phyloP scores from a whole-genome alignment of 2,797 vertebrate species.

The Australoheros facetus region DNA sequence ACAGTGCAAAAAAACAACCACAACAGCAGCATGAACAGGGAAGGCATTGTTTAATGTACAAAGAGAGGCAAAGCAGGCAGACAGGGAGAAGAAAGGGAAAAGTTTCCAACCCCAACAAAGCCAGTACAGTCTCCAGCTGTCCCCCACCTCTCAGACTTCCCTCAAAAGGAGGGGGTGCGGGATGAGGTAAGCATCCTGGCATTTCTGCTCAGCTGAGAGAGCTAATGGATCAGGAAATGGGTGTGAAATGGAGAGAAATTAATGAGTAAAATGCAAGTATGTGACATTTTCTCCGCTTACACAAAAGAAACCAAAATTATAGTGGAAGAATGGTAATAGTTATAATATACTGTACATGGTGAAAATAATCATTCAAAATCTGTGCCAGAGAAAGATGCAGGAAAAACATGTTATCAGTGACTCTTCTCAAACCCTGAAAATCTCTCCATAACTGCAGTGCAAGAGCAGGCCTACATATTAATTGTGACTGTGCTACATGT shows the following conservation, averaged over 20 bases:
- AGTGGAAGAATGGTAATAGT: background rate
- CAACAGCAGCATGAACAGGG: constrained; percentile 46
- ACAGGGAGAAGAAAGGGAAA: constrained; percentile 57
- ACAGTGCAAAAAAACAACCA: constrained; percentile 4
- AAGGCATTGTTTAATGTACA: constrained; percentile 59
- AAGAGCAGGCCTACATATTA: background rate
- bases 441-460: background rate
- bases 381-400: background rate
- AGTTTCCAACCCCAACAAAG: constrained; percentile 71
- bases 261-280: constrained; percentile 22
- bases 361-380: background rate
- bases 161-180: constrained; percentile 60
- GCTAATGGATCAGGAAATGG: constrained; percentile 43
- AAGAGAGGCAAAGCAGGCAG: constrained; percentile 50
- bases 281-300: background rate
- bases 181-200: constrained; percentile 74
- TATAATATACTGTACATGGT: background rate
- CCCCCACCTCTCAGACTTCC: constrained; percentile 44
- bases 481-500: background rate
- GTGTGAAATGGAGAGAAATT: constrained; percentile 28
- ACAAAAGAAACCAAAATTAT: background rate
- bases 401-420: background rate
- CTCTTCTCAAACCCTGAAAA: background rate
- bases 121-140: constrained; percentile 60
- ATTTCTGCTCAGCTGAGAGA: constrained; percentile 70